Percentiles rank a stretch among this genome's conserved stretches.
These are phyloP conservation scores for Scaptomyza hsui DNA, from an alignment of 1,140 invertebrate genomes.

Conservation along the genomic window DNA sequence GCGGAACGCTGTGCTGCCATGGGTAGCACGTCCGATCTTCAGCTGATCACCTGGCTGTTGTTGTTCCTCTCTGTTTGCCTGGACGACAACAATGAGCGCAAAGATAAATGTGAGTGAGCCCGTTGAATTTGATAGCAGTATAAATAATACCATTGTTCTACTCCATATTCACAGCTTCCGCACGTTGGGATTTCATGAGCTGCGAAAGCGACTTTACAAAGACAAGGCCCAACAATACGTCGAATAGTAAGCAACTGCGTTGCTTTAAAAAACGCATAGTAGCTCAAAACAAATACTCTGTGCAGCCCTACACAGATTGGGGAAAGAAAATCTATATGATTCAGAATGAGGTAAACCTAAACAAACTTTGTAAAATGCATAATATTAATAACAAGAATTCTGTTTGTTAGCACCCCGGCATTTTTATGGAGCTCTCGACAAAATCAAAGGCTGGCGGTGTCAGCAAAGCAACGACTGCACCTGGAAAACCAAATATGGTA, in stretches of 20 bases:
- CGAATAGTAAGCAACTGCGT: conserved; percentile 72
- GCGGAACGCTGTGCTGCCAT: conserved; percentile 55
- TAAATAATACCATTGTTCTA: neutral
- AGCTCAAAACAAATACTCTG: conserved; percentile 85
- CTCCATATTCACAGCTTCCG: conserved; percentile 81
- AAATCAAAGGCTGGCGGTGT: conserved; percentile 69
- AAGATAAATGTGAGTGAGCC: conserved; percentile 82
- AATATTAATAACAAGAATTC: neutral
- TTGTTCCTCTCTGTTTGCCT: conserved; percentile 91
- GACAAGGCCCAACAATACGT: conserved; percentile 63
- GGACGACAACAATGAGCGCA: conserved; percentile 84
- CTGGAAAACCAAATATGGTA: conserved; percentile 52
- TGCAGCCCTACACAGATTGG: conserved; percentile 83
- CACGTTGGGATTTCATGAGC: conserved; percentile 93
- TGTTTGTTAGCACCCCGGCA: conserved; percentile 81
- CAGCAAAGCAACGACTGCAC: conserved; percentile 51
- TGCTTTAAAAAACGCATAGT: conserved; percentile 84
- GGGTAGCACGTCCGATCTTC: conserved; percentile 86
- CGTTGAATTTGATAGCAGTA: neutral
- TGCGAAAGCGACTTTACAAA: conserved; percentile 86
- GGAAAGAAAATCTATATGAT: conserved; percentile 83
- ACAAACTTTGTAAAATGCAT: neutral
- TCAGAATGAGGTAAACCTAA: conserved; percentile 69
- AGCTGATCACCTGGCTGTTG: conserved; percentile 91
- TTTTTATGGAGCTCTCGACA: conserved; percentile 80